Base-by-base conservation (phyloP, 2,888 invertebrate species). In the Oligia fasciuncula region DNA sequence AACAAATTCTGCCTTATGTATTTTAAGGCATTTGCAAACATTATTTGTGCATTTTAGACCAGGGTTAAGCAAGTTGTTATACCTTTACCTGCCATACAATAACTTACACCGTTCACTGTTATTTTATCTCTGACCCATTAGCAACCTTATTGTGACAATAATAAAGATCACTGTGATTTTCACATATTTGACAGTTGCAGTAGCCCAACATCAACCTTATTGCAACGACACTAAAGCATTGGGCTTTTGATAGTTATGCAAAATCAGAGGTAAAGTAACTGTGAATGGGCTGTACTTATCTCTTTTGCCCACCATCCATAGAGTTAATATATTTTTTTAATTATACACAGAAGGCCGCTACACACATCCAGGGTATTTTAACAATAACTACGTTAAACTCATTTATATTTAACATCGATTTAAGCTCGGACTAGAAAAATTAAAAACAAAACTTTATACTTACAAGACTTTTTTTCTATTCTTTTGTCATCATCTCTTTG, bases 351-450 rank as follows among this genome's bases (percentile, higher is more conserved):
- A 85, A 88, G 83, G 87, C 84, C 81, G 83, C 89, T 89, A 89
- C 87, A 83, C 86, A 88, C 89, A 85, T 85, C 84, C 82, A 82
- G 87, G 84, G 78, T 77, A 86, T 81, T 84, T 77, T n/a, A 89
- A 85, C 86, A 83, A 79, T 88, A 79, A 83, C 86, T 84, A 87
- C 83, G 73, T 69, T 84, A 80, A 80, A 87, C 66, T 81, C 57
- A 76, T 87, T 83, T 68, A 87, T 81, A 88, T 85, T 80, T 85
- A 85, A 89, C 87, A 89, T 80, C 84, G 69, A 88, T 87, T 83
- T 89, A 84, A 89, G 81, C 87, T 85, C 88, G 60, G 65, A 82
- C 80, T 79, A 80, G 81, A 88, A 83, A 85, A 79, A 79, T 69
- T 79, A 81, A 81, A 79, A 83, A 79, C 13, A 62, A 70, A 79